phyloP scores from a whole-genome alignment of 2,797 vertebrate species.

The Allobates femoralis region DNA sequence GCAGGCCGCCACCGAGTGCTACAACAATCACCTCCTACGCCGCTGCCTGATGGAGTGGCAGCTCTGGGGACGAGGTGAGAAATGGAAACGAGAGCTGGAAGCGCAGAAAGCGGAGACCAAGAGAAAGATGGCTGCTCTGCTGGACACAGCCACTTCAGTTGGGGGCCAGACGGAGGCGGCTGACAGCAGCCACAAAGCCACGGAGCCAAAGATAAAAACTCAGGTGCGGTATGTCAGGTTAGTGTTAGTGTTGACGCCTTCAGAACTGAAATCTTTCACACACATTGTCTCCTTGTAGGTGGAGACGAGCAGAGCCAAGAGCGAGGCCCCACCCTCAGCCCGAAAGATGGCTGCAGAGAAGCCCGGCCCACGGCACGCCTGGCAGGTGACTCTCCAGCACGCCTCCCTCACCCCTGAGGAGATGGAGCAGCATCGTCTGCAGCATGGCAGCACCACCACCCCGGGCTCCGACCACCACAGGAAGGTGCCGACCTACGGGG shows the following conservation, averaged over 20 bases:
- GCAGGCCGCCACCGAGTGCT: constrained; percentile 77
- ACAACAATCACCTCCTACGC: constrained; percentile 79
- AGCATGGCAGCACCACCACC: constrained; percentile 50
- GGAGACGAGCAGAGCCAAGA: background rate
- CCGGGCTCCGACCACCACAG: constrained; percentile 44
- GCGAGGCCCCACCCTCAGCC: background rate
- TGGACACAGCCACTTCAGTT: constrained; percentile 75
- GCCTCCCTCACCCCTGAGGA: constrained; percentile 68
- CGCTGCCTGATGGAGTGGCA: constrained; percentile 84
- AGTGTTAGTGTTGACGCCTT: background rate
- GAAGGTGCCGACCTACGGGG: constrained; percentile 57
- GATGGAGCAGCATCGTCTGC: constrained; percentile 50
- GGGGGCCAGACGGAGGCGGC: constrained; percentile 60
- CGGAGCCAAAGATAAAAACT: constrained; percentile 30
- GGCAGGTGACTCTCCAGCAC: constrained; percentile 76
- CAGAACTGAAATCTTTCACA: background rate
- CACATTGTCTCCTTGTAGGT: constrained; percentile 21
- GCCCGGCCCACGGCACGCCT: constrained; percentile 67
- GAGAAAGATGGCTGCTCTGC: constrained; percentile 85
- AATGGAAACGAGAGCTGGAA: constrained; percentile 76
- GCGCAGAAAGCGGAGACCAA: constrained; percentile 81
- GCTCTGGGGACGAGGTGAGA: constrained; percentile 77
- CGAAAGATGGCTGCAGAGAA: background rate
- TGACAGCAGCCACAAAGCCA: constrained; percentile 33
- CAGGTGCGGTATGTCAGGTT: background rate